Conservation (phyloP, 2,888 invertebrate species). For the Allophyes oxyacanthae region DNA sequence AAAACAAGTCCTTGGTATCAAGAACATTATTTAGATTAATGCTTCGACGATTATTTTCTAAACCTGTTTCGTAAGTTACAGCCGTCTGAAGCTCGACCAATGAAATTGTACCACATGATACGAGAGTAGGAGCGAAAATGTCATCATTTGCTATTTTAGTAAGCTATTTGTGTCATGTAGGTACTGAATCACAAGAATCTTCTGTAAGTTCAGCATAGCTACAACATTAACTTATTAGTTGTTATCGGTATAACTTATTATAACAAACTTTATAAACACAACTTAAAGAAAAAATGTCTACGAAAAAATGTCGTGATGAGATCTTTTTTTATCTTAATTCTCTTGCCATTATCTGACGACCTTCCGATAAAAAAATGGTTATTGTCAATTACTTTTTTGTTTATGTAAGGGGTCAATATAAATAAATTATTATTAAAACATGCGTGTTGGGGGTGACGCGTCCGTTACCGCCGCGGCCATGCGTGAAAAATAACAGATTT, state of each 20-base stretch:
- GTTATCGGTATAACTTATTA: not conserved
- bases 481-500: conserved; percentile 67
- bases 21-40: conserved; percentile 34
- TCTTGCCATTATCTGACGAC: conserved; percentile 32
- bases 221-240: not conserved
- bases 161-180: not conserved
- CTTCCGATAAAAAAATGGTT: conserved; percentile 17
- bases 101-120: conserved; percentile 46
- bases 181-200: not conserved
- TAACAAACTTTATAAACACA: not conserved
- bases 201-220: conserved; percentile 10
- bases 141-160: conserved; percentile 11
- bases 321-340: conserved; percentile 19
- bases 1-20: conserved; percentile 28
- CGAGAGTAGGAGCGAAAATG: not conserved
- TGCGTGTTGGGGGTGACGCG: conserved; percentile 54
- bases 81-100: conserved; percentile 42
- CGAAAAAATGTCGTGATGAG: not conserved
- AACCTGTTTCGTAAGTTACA: conserved; percentile 50
- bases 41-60: conserved; percentile 16
- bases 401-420: not conserved
- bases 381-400: conserved; percentile 3
- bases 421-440: conserved; percentile 7
- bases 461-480: conserved; percentile 49
- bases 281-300: conserved; percentile 30